Evolutionary conservation across 2,797 vertebrate genomes (phyloP).

Genomic region (Channallabes apus): DNA sequence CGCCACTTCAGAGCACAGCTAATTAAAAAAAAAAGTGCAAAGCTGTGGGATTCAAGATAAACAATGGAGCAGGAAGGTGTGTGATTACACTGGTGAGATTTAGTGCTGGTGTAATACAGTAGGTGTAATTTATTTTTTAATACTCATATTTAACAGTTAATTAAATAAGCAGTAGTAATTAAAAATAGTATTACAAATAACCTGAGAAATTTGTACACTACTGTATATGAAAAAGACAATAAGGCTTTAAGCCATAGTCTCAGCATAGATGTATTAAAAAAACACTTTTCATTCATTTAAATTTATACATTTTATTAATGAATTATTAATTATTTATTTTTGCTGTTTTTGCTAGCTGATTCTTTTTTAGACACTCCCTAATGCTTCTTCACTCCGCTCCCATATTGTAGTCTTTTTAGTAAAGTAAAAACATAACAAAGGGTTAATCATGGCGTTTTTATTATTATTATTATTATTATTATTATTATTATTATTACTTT

Average conservation of each 20-base stretch:
- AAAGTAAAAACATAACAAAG: not conserved
- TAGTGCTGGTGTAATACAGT: not conserved
- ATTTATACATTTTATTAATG: too few relatives aligned
- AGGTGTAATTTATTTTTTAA: not conserved
- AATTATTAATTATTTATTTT: too few relatives aligned
- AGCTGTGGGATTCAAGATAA: constrained; percentile 53
- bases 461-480: too few relatives aligned
- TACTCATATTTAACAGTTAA: not conserved
- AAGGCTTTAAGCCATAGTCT: not conserved
- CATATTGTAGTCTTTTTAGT: not conserved
- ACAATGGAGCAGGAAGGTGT: constrained; percentile 29
- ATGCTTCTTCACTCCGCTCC: not conserved
- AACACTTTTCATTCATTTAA: not conserved
- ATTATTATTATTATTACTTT: too few relatives aligned
- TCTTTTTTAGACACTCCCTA: not conserved
- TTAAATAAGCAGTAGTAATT: not conserved
- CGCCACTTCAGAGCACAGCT: constrained; percentile 48
- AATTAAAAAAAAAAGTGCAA: constrained; percentile 70
- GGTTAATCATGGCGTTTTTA: too few relatives aligned
- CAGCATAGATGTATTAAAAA: not conserved
- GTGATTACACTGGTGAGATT: constrained; percentile 50
- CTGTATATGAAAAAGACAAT: not conserved
- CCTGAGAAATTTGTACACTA: not conserved
- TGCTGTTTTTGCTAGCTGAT: too few relatives aligned
- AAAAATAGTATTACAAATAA: not conserved